These are phyloP conservation scores for Philotrypesis tridentata DNA, from an alignment of 1,140 invertebrate species.

Conservation along the genomic window DNA sequence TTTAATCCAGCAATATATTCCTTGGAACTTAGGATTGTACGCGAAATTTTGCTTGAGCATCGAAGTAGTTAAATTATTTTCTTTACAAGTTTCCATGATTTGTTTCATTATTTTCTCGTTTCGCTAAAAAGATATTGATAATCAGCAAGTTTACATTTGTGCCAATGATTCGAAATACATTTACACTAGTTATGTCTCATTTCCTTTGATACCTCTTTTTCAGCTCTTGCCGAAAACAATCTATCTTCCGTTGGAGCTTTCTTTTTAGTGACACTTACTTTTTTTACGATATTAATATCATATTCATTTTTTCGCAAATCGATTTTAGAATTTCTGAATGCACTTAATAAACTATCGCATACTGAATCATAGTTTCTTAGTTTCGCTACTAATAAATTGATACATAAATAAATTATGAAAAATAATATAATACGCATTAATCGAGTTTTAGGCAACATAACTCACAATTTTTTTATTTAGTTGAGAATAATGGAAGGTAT, in stretches of 20 bases:
- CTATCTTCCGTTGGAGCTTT: too few relatives aligned
- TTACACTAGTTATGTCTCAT: too few relatives aligned
- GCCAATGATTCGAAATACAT: too few relatives aligned
- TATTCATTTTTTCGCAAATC: neutral
- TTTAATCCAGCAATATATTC: constrained; percentile 71
- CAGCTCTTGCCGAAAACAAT: too few relatives aligned
- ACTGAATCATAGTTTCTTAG: constrained; percentile 32
- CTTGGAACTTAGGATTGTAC: constrained; percentile 60
- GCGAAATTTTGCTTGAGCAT: constrained; percentile 66
- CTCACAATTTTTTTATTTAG: neutral
- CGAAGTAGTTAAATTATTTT: constrained; percentile 63
- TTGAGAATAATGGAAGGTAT: neutral
- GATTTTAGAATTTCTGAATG: constrained; percentile 19
- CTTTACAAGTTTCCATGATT: constrained; percentile 59
- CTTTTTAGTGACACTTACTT: neutral
- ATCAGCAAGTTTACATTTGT: too few relatives aligned
- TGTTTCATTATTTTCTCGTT: constrained; percentile 50
- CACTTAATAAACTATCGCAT: neutral
- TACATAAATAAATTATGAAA: constrained; percentile 22
- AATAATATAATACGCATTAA: constrained; percentile 28
- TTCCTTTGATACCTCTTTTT: too few relatives aligned
- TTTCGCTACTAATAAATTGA: constrained; percentile 30
- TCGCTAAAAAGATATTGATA: constrained; percentile 45
- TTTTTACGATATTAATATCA: neutral
- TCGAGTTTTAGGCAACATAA: constrained; percentile 12